Conservation (phyloP, 2,797 vertebrate genomes). For the Melanitta fusca region DNA sequence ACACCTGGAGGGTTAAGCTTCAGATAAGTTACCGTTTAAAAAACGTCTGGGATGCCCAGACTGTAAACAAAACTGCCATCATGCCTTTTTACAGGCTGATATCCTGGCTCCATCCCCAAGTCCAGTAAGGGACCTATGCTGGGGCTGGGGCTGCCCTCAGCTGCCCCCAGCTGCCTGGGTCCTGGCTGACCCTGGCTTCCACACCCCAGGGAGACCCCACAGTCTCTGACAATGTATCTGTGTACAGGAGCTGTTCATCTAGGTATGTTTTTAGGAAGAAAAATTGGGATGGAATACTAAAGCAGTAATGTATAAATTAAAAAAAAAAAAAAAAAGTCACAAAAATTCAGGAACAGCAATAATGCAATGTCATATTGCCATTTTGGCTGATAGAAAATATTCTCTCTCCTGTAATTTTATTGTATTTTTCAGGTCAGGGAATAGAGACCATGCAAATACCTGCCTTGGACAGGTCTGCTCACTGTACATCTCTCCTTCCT, state of each 20-base stretch:
- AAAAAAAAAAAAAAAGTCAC: neutral
- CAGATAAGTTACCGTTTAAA: neutral
- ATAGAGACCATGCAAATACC: neutral
- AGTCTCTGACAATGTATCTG: fast-evolving
- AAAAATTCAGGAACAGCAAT: neutral
- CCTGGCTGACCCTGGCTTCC: neutral
- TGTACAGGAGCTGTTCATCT: neutral
- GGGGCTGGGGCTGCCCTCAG: neutral
- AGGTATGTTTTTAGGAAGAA: neutral
- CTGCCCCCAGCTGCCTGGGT: neutral
- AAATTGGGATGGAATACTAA: neutral
- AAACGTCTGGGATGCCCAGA: neutral
- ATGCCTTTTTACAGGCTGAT: neutral
- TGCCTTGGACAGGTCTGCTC: neutral
- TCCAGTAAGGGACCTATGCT: neutral
- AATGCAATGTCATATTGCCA: neutral
- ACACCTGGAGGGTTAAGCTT: neutral
- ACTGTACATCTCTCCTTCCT: neutral
- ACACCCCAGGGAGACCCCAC: neutral
- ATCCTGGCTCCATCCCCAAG: neutral
- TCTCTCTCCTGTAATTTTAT: neutral
- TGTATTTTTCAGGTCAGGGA: conserved; percentile 16
- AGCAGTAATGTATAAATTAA: neutral
- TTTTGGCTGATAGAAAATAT: conserved; percentile 14
- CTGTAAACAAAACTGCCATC: neutral